Base-by-base conservation (phyloP, 2,888 invertebrate genomes). In the Scaeva pyrastri region DNA sequence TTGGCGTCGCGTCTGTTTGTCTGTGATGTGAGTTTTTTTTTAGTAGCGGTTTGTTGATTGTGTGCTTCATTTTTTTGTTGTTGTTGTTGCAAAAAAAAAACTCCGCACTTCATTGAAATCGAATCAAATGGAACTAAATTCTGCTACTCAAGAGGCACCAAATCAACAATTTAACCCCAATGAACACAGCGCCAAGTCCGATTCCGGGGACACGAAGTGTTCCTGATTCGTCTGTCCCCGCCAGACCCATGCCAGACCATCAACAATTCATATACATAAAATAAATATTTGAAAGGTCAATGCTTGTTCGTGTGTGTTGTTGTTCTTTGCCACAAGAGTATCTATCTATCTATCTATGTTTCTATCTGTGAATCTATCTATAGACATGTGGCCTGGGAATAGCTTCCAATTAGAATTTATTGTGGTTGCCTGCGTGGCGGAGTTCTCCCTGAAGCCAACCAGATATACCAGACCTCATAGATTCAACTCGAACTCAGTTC, bases 401-500 rank as follows among this genome's bases (percentile, higher is more conserved):
- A 73, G 68, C 64, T 73, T 74, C 77, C 86, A 86, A 86, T 86
- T 86, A 82, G 82, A 86, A 86, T 86, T 86, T 82, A 86, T 86
- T 82, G 77, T 86, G 82, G 48, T 70, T 41, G 31, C 72, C 72
- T 71, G 48, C n/a, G 36, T 60, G 58, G 52, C 60, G 50, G 73
- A 74, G 76, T 64, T 85, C 73, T 55, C 39, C 52, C 10, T 21
- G 39, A 48, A 19, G 16, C 39, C 55, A 72, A 58, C 45, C 41
- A 50, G 58, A 31, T 3, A 31, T 3, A 31, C 31, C 31, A 31
- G 31, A 31, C 31, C 31, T 14, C 41, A 62, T 21, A 43, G 62
- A 56, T 56, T 56, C 16, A n/a, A n/a, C n/a, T n/a, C n/a, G n/a
- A n/a, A n/a, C n/a, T n/a, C n/a, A n/a, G n/a, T n/a, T n/a, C n/a